Percentiles rank a stretch among this genome's conserved stretches.
Conservation (phyloP, 2,888 invertebrate genomes). For the Bhutanitis thaidina region DNA sequence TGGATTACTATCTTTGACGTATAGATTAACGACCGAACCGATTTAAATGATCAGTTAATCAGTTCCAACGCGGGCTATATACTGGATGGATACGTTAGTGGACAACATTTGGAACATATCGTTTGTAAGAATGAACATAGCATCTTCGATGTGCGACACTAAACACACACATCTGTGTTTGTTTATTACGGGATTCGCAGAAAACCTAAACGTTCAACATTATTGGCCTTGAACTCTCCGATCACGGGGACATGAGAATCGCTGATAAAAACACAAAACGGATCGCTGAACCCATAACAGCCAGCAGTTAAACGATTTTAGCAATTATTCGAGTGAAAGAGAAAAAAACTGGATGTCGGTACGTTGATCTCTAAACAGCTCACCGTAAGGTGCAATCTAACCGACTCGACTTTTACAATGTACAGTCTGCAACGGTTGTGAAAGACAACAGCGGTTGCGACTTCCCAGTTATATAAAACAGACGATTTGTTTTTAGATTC, state of each 20-base stretch:
- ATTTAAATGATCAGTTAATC: no score
- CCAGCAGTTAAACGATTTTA: constrained; percentile 7
- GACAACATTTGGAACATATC: no score
- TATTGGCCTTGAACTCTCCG: constrained; percentile 6
- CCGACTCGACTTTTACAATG: constrained; percentile 24
- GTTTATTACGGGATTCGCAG: neutral
- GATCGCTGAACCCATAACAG: neutral
- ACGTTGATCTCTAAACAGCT: constrained; percentile 8
- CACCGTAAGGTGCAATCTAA: constrained; percentile 18
- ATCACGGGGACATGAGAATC: constrained; percentile 1
- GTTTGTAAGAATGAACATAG: no score
- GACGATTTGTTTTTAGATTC: constrained; percentile 42
- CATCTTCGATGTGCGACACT: no score
- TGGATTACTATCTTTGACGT: no score
- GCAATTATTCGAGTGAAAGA: constrained; percentile 9
- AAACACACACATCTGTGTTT: no score
- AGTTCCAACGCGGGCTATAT: no score
- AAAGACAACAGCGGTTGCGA: constrained; percentile 54
- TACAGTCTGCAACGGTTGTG: constrained; percentile 45
- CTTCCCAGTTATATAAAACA: constrained; percentile 70
- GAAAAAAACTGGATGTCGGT: no score
- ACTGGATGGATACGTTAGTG: no score
- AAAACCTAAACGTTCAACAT: no score
- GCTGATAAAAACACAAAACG: neutral
- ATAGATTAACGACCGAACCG: no score